Evolutionary conservation across 2,888 invertebrate genomes (phyloP).

Genomic region (Copidosoma aretas): DNA sequence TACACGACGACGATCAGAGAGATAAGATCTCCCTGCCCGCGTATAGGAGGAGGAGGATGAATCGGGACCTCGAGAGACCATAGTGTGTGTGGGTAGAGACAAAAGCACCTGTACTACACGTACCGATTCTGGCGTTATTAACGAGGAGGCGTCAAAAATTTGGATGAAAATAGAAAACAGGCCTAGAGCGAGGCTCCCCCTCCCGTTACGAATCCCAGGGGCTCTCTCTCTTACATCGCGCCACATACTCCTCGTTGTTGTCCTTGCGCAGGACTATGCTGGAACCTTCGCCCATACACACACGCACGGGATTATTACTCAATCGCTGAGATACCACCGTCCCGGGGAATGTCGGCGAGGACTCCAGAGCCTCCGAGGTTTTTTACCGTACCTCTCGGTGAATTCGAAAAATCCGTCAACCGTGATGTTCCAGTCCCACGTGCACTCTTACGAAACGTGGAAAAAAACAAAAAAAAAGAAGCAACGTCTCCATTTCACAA

Average conservation of each 20-base stretch:
- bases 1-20: too few relatives aligned
- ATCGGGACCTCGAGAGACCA: background rate
- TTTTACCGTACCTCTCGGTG: too few relatives aligned
- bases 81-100: too few relatives aligned
- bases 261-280: background rate
- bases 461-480: too few relatives aligned
- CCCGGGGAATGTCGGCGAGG: background rate
- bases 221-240: background rate
- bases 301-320: constrained; percentile 11
- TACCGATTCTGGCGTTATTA: background rate
- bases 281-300: background rate
- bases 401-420: too few relatives aligned
- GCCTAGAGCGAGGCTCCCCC: too few relatives aligned
- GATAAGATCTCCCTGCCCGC: too few relatives aligned
- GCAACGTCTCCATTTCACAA: too few relatives aligned
- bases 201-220: background rate
- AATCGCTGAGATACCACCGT: constrained; percentile 22
- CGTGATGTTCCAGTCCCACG: too few relatives aligned
- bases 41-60: background rate
- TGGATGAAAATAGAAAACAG: background rate
- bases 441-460: too few relatives aligned
- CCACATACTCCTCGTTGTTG: background rate
- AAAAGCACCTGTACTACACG: background rate
- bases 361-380: too few relatives aligned
- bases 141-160: background rate